Evolutionary conservation across 2,888 invertebrate species (phyloP).

Genomic region (Pyrochroa serraticornis): DNA sequence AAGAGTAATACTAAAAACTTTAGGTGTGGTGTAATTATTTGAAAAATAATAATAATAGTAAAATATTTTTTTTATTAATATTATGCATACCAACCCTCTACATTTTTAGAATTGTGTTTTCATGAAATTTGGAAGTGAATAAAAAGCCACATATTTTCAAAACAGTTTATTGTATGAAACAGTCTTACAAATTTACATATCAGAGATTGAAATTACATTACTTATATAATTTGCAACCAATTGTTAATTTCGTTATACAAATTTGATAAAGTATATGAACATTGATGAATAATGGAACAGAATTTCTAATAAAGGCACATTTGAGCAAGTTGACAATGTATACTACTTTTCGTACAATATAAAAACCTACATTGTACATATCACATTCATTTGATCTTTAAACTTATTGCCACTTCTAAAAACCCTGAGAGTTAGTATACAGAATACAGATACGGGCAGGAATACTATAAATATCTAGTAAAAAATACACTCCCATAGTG

Average conservation of each 20-base stretch:
- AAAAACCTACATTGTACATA: conserved; percentile 48
- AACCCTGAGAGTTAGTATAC: conserved; percentile 54
- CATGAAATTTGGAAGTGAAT: conserved; percentile 28
- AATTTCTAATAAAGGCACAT: conserved; percentile 53
- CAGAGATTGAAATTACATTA: conserved; percentile 35
- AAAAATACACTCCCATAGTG: conserved; percentile 13
- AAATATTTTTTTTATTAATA: neutral
- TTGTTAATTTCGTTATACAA: conserved; percentile 29
- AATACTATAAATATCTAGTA: conserved; percentile 26
- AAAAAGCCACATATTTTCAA: conserved; percentile 38
- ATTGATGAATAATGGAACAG: conserved; percentile 25
- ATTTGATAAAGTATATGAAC: conserved; percentile 30
- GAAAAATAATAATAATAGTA: neutral
- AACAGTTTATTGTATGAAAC: conserved; percentile 44
- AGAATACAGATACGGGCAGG: conserved; percentile 35
- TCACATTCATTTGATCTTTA: conserved; percentile 48
- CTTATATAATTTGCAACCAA: conserved; percentile 33
- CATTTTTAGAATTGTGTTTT: conserved; percentile 12
- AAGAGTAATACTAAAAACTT: neutral
- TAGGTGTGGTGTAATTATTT: neutral
- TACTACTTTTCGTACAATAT: conserved; percentile 46
- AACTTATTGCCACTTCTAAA: conserved; percentile 49
- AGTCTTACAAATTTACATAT: conserved; percentile 36
- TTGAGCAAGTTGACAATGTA: conserved; percentile 55
- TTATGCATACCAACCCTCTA: conserved; percentile 44